Base-by-base conservation (phyloP, 2,888 invertebrate genomes). In the Macroteleia sp. region DNA sequence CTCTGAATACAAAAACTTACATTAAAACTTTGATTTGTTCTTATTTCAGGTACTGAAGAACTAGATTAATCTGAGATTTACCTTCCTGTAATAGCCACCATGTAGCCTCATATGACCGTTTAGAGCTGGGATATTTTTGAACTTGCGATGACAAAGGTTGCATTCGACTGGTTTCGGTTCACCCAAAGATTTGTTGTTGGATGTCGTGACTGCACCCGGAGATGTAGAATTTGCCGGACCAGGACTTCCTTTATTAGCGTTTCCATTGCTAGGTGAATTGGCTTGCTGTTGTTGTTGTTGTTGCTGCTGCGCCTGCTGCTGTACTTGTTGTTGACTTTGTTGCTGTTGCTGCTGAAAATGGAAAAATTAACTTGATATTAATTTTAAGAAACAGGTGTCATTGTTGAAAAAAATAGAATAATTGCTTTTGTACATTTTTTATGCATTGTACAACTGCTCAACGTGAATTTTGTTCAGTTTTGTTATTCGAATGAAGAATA, bases 51-150 rank as follows among this genome's bases (percentile, higher is more conserved):
- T 36, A 36, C n/a, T 41, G n/a, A 14, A 14, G 44, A 25, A 25
- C 4, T 25, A 25, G 25, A 25, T 25, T 25, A 25, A 25, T 5
- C 6, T 25, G n/a, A 8, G n/a, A 30, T 30, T 17, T 16, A 96
- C 96, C 94, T 97, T 97, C 92, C 98, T 98, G 89, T 98, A 97
- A 92, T 98, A 99, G 66, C 99, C 98, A 42, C 99, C 99, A 91
- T 99, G 99, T 80, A 99, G 93, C 87, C 99, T 94, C 99, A 99
- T 99, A 91, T 99, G 99, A 6, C 99, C 99, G 92, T 99, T 99
- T 66, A 99, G 94, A 22, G 99, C 99, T 17, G 98, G 98, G 91
- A 98, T 96, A 92, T 98, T 99, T 93, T 99, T 99, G 93, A 99
- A 99, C 91, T 97, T 96, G 85, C 98, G 94, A 92, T 97, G 97